These are phyloP conservation scores for Rattus rattus DNA, from an alignment of 2,113 vertebrate species.

Conservation along the genomic window DNA sequence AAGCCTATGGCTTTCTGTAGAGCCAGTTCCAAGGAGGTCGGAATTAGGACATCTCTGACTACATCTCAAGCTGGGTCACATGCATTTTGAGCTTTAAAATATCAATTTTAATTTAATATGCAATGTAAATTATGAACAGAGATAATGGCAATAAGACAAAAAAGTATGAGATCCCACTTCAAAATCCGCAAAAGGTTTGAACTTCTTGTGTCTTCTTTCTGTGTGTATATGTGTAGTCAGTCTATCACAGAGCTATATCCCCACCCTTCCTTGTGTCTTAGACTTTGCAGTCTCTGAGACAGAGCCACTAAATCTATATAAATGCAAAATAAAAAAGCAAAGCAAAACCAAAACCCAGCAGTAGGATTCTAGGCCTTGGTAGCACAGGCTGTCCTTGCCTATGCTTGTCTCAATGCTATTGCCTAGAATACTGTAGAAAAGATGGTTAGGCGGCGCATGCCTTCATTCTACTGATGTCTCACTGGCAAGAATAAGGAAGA, in stretches of 20 bases:
- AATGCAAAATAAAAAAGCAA: no score
- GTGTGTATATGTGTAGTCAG: not conserved
- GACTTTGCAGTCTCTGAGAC: not conserved
- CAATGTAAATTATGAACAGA: not conserved
- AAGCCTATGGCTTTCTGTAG: not conserved
- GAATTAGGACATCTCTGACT: no score
- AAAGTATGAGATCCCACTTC: not conserved
- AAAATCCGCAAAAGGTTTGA: not conserved
- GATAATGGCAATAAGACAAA: not conserved
- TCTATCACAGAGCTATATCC: not conserved
- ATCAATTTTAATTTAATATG: conserved; percentile 22
- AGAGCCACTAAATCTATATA: not conserved
- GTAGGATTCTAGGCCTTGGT: no score
- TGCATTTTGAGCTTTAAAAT: conserved; percentile 31
- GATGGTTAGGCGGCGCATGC: not conserved
- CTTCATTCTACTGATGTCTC: not conserved
- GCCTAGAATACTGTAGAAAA: not conserved
- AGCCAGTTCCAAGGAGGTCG: not conserved
- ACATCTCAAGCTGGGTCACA: not conserved
- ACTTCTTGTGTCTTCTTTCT: not conserved
- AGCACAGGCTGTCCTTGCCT: no score
- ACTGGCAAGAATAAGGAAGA: not conserved
- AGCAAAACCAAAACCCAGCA: no score
- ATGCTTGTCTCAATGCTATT: not conserved
- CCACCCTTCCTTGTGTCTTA: not conserved